Base-by-base conservation (phyloP, 2,113 vertebrate genomes). In the Galeopterus variegatus region DNA sequence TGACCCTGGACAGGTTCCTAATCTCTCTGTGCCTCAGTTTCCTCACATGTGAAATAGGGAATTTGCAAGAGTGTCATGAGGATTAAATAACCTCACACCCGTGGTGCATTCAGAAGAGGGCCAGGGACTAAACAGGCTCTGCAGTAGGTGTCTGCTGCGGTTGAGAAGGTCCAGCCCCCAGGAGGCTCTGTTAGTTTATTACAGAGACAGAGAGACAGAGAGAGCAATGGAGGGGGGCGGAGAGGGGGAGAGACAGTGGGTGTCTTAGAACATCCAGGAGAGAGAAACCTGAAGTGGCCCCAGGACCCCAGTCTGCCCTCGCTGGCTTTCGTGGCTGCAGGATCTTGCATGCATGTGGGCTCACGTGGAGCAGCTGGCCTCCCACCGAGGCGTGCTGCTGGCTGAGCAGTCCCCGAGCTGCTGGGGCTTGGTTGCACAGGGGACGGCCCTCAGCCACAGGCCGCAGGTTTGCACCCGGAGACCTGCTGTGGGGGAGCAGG, bases 41-140 rank as follows among this genome's bases (percentile, higher is more conserved):
- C 45, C 73, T 77, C 15, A 24, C 60, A 21, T n/a, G 56, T 76
- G 73, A 76, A 64, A 24, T 24, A 24, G 58, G 31, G 60, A 17
- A 69, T 24, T 77, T 21, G 5, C 45, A 5, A 31, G 19, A 23
- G 8, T 62, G 80, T 18, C 14, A 28, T 1, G 60, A 33, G 60
- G 15, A 4, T 7, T 11, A 4, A 21, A 28, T 8, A 48, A 19
- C 48, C 13, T 14, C 45, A 23, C 18, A 21, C 18, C 58, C 15
- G 23, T 2, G 14, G 13, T 86, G 23, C 48, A 26, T 0, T 2
- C 36, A 33, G 83, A 36, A 54, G 48, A 23, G 48, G 17, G 18
- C 15, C 60, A 1, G 60, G 26, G 8, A 5, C 4, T 3, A 17
- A 33, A 24, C 24, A 1, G n/a, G 33, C 31, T 7, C 33, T n/a